These are phyloP conservation scores for Tuberolachnus salignus DNA, from an alignment of 2,888 invertebrate species.

Conservation along the genomic window DNA sequence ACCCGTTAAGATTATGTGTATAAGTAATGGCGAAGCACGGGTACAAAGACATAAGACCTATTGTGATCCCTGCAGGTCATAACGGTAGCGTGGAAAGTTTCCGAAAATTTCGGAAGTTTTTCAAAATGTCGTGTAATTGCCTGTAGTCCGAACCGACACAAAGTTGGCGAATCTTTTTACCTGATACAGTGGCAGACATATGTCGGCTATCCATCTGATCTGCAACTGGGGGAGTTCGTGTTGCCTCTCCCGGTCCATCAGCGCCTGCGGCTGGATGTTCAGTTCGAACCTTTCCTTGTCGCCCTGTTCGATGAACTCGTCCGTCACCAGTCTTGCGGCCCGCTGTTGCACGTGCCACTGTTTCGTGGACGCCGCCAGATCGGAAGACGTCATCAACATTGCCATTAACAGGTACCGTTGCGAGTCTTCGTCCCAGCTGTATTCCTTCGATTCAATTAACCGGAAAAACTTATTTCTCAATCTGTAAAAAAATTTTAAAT, in stretches of 20 bases:
- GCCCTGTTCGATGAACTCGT: slow-evolving; percentile 66
- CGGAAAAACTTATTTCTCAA: slow-evolving; percentile 64
- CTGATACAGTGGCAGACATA: slow-evolving; percentile 65
- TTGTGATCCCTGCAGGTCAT: too few species aligned
- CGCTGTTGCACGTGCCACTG: slow-evolving; percentile 68
- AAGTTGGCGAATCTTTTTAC: too few species aligned
- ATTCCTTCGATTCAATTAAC: slow-evolving; percentile 63
- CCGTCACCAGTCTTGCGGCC: slow-evolving; percentile 65
- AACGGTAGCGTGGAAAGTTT: too few species aligned
- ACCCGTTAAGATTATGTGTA: too few species aligned
- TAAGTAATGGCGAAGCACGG: too few species aligned
- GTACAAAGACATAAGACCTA: too few species aligned
- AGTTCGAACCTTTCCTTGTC: slow-evolving; percentile 66
- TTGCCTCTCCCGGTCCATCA: slow-evolving; percentile 68
- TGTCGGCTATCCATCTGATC: slow-evolving; percentile 63
- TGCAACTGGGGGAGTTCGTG: slow-evolving; percentile 68
- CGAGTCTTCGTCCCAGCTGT: slow-evolving; percentile 63
- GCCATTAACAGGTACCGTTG: slow-evolving; percentile 64
- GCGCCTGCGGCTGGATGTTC: slow-evolving; percentile 66
- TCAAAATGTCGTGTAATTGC: too few species aligned
- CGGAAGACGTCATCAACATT: slow-evolving; percentile 68
- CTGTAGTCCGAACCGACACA: too few species aligned
- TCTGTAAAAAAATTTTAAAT: slow-evolving; percentile 12
- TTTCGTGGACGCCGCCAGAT: slow-evolving; percentile 69
- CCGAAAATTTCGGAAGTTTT: too few species aligned